A percentile compares a stretch with the other conserved stretches of the same genome.
Conservation (phyloP, 2,888 invertebrate genomes). For the Chydorus sphaericus region DNA sequence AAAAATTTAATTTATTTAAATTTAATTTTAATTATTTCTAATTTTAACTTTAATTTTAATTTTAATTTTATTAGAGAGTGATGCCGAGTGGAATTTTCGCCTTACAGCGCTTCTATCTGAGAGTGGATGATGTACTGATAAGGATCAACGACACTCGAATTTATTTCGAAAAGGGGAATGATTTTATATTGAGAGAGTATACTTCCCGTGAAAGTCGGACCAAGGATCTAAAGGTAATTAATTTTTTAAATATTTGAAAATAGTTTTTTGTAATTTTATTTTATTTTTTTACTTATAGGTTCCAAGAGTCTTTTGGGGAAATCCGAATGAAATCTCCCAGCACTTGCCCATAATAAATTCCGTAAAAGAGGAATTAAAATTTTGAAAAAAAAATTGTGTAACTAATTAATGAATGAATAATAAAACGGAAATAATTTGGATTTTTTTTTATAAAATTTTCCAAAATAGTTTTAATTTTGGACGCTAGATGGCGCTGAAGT, state of each 20-base stretch:
- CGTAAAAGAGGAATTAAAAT: constrained; percentile 25
- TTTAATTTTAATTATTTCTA: constrained; percentile 2
- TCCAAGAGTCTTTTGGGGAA: constrained; percentile 43
- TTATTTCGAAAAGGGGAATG: constrained; percentile 58
- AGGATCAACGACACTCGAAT: constrained; percentile 75
- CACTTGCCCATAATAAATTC: constrained; percentile 42
- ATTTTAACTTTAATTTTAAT: constrained; percentile 7
- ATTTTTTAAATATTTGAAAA: background rate
- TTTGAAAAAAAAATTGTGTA: background rate
- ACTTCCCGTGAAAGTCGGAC: constrained; percentile 62
- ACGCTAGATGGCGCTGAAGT: too few species aligned
- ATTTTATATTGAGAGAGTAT: constrained; percentile 68
- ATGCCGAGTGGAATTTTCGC: constrained; percentile 92
- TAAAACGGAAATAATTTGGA: too few species aligned
- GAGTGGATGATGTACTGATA: constrained; percentile 85
- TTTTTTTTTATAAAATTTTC: too few species aligned
- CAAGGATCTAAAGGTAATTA: constrained; percentile 45
- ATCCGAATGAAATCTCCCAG: constrained; percentile 50
- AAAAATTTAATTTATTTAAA: constrained; percentile 8
- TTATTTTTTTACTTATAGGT: constrained; percentile 30
- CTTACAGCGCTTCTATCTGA: constrained; percentile 73
- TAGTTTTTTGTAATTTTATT: constrained; percentile 1
- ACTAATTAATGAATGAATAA: too few species aligned
- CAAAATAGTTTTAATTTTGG: too few species aligned
- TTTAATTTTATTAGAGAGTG: constrained; percentile 52